Evolutionary conservation across 1,140 invertebrate genomes (phyloP), one percentile per base, ranked within the genome.

Genomic region (Agrypnia vestita): DNA sequence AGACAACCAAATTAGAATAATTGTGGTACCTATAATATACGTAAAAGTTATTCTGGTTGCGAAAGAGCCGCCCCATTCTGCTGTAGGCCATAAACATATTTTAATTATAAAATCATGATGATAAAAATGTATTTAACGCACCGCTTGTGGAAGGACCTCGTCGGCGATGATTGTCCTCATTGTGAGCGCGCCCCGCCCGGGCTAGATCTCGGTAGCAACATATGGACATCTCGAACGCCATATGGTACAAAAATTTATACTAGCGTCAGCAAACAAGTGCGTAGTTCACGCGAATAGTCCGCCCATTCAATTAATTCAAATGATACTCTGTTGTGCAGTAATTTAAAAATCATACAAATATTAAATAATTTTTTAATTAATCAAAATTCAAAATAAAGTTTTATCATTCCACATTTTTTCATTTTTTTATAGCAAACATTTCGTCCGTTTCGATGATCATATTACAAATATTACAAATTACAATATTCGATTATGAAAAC

Each of bases 171-270:
- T 77, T 67, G 59, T 77, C 51, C 59, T 67, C 21, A 17, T 47
- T 64, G 75, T 43, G 51, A 53, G 59, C 43, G 44, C 13, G 21
- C 53, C 53, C 53, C 13, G 71, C 12, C 35, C 15, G 19, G 56
- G 71, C 35, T 71, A 51, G 35, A 35, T 35, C 43, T 56, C 71
- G 69, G 69, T 72, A 4, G 25, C 25, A 56, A 56, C 71, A 74
- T 74, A 74, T 74, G 71, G 71, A 74, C 13, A 44, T 56, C 71
- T 74, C 71, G 56, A 71, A 56, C 80, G 62, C 82, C 82, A 83
- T 83, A 83, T 83, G 82, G 76, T 81, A 76, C n/a, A 78, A 83
- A 81, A 80, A 83, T 79, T 74, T 83, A 83, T 83, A 64, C 53
- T 46, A 56, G 47, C 67, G 19, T 71, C 51, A 51, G 59, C 47